A percentile compares a stretch with the other conserved stretches of the same genome.
Evolutionary conservation across 2,888 invertebrate genomes (phyloP).

Genomic region (Nephrotoma flavescens): DNA sequence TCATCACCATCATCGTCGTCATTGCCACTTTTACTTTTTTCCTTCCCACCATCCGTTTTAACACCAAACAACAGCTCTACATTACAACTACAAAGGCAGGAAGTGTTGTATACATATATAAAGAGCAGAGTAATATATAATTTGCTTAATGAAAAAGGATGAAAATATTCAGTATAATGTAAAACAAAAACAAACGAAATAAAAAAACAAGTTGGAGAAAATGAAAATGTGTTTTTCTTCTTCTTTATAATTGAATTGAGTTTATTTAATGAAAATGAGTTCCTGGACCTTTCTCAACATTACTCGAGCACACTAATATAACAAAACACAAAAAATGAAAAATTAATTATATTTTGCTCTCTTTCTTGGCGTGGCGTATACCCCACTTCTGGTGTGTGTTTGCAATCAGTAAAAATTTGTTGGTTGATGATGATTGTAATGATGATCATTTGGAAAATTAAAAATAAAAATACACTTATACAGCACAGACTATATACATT

Average conservation of each 20-base stretch:
- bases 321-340: not conserved
- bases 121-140: not conserved
- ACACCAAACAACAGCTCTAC: not conserved
- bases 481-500: not conserved
- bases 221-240: not conserved
- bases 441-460: not conserved
- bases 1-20: not conserved
- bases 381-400: not conserved
- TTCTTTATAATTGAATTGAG: not conserved
- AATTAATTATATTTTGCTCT: not conserved
- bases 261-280: not conserved
- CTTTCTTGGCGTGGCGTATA: not conserved
- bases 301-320: not conserved
- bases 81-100: not conserved
- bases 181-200: not conserved
- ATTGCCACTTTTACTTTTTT: not conserved
- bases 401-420: not conserved
- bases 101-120: not conserved
- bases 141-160: not conserved
- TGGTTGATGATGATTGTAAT: not conserved
- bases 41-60: not conserved
- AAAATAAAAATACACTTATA: not conserved
- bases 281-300: not conserved
- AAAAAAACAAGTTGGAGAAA: not conserved
- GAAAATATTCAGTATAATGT: not conserved